Percentiles rank a stretch among this genome's conserved stretches.
Evolutionary conservation across 2,797 vertebrate species (phyloP).

Genomic region (Acanthurus lineatus): DNA sequence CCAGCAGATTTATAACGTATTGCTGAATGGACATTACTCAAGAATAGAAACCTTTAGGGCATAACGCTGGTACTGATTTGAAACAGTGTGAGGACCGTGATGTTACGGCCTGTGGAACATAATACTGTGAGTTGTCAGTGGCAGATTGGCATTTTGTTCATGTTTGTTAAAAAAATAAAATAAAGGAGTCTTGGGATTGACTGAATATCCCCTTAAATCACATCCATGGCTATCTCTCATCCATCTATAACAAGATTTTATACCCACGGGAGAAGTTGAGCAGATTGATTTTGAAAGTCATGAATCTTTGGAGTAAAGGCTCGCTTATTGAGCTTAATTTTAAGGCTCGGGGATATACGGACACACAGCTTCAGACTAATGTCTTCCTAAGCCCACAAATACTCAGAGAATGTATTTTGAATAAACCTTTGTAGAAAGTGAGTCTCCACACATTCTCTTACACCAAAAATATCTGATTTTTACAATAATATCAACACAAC

Average conservation of each 20-base stretch:
- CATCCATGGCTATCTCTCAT: conserved; percentile 43
- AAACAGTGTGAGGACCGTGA: neutral
- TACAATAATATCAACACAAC: conserved; percentile 21
- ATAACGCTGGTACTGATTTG: neutral
- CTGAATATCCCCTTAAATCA: conserved; percentile 24
- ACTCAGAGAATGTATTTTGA: conserved; percentile 42
- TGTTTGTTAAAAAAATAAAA: conserved; percentile 14
- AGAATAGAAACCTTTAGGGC: conserved; percentile 10
- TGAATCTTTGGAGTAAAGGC: conserved; percentile 54
- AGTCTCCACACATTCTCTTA: neutral
- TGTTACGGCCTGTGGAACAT: neutral
- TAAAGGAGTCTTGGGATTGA: conserved; percentile 4
- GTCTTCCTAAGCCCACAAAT: conserved; percentile 42
- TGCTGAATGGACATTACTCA: conserved; percentile 41
- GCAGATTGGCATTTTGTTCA: conserved; percentile 2
- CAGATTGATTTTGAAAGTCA: conserved; percentile 66
- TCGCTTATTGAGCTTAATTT: conserved; percentile 52
- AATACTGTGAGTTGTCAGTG: neutral
- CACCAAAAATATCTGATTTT: conserved; percentile 22
- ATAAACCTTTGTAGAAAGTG: conserved; percentile 27
- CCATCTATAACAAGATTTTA: conserved; percentile 57
- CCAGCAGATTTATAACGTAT: conserved; percentile 5
- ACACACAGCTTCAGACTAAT: conserved; percentile 41
- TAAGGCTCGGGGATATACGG: conserved; percentile 38
- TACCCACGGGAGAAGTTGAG: conserved; percentile 36